Conservation (phyloP, 37 sponge, comb jelly and placozoan species). For the Dysidea cf. avara region DNA sequence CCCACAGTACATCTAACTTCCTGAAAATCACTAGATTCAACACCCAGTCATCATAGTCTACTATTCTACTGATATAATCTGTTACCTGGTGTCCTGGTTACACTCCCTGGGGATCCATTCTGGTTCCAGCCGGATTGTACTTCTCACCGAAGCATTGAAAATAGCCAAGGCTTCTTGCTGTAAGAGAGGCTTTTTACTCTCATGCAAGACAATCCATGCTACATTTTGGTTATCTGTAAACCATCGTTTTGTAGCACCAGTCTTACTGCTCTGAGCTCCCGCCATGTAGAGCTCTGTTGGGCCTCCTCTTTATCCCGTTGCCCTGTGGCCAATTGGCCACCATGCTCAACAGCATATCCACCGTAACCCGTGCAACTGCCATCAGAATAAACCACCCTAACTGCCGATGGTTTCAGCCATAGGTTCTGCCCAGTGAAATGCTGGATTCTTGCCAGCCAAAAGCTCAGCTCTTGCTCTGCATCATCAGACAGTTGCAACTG, state of each 20-base stretch:
- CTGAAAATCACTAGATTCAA: conserved; percentile 1
- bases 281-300: conserved; percentile 25
- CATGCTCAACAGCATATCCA: too few relatives aligned
- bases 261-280: too few relatives aligned
- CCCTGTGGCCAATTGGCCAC: conserved; percentile 16
- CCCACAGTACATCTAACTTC: conserved; percentile 19
- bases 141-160: neutral
- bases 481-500: too few relatives aligned
- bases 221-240: conserved; percentile 36
- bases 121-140: conserved; percentile 14
- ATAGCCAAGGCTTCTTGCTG: conserved; percentile 16
- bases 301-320: neutral
- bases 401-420: neutral
- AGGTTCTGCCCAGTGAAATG: conserved; percentile 8
- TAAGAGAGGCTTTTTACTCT: conserved; percentile 8
- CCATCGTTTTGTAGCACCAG: neutral
- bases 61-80: too few relatives aligned
- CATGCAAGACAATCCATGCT: conserved; percentile 20
- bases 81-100: conserved; percentile 21
- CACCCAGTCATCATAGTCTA: too few relatives aligned
- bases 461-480: too few relatives aligned
- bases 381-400: conserved; percentile 28
- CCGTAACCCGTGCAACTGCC: conserved; percentile 23
- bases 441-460: too few relatives aligned
- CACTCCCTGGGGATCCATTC: conserved; percentile 45